Conservation (phyloP, 53 echinoderm and acorn worm species). For the Pentamera pediparva region DNA sequence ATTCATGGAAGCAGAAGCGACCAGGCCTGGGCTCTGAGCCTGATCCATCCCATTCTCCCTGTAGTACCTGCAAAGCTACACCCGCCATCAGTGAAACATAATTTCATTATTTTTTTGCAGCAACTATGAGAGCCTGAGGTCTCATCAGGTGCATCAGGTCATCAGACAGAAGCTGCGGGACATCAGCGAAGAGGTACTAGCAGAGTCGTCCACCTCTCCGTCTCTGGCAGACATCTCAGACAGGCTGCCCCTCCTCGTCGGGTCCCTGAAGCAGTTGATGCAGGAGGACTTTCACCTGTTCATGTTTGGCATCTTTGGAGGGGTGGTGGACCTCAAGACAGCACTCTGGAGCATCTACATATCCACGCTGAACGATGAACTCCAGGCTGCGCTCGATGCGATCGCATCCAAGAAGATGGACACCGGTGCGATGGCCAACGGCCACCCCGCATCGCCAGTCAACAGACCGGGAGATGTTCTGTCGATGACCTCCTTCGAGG, state of each 20-base stretch:
- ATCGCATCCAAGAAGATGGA: conserved; percentile 32
- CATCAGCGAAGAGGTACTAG: too few relatives aligned
- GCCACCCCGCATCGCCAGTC: neutral
- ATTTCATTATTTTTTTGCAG: too few relatives aligned
- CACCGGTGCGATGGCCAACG: neutral
- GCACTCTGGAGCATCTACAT: conserved; percentile 59
- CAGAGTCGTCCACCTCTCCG: neutral
- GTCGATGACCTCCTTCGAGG: conserved; percentile 12
- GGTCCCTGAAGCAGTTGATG: conserved; percentile 43
- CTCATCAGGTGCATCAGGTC: neutral
- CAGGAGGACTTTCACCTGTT: conserved; percentile 67
- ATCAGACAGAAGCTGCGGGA: neutral
- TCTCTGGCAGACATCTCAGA: neutral
- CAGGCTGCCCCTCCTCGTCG: neutral
- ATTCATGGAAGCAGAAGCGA: too few relatives aligned
- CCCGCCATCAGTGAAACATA: too few relatives aligned
- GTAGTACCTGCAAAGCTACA: too few relatives aligned
- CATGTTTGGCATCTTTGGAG: conserved; percentile 65
- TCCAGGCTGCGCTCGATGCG: conserved; percentile 51
- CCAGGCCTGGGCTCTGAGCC: too few relatives aligned
- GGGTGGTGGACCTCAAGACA: conserved; percentile 40
- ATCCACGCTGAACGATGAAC: conserved; percentile 51
- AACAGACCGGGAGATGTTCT: neutral
- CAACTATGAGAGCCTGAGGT: conserved; percentile 21
- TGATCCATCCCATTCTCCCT: too few relatives aligned